phyloP scores from a whole-genome alignment of 2,113 vertebrate species.

The Festucalex cinctus region DNA sequence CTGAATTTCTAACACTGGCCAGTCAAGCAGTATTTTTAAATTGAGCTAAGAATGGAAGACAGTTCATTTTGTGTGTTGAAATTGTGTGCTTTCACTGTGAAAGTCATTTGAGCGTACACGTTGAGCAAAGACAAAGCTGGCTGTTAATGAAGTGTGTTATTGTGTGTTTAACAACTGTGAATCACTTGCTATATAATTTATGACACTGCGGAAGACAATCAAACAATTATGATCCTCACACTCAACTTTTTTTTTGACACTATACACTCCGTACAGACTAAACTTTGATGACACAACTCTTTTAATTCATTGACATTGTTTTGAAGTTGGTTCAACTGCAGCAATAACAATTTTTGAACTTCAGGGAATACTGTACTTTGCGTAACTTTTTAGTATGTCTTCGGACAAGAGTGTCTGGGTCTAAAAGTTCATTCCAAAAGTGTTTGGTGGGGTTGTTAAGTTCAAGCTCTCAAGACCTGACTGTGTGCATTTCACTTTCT shows the following conservation, averaged over 20 bases:
- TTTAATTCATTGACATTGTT: neutral
- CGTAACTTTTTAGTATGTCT: neutral
- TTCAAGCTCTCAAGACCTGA: too few species aligned
- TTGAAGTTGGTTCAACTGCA: neutral
- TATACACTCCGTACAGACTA: too few species aligned
- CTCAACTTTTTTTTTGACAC: too few species aligned
- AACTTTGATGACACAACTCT: too few species aligned
- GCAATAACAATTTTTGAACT: neutral
- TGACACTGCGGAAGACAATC: neutral
- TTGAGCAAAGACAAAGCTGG: neutral
- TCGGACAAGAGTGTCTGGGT: too few species aligned
- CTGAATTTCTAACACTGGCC: neutral
- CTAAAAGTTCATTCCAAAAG: too few species aligned
- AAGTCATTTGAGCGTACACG: neutral
- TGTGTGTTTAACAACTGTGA: neutral
- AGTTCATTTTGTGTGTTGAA: neutral
- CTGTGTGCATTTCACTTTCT: too few species aligned
- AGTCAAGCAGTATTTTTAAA: neutral
- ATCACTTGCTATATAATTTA: neutral
- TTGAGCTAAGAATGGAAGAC: neutral
- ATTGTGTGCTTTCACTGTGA: neutral
- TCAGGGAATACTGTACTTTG: neutral
- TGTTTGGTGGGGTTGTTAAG: too few species aligned
- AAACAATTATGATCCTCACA: too few species aligned
- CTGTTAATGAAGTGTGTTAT: neutral